Evolutionary conservation across 2,113 vertebrate genomes (phyloP).

Genomic region (Pseudorhombus dupliciocellatus): DNA sequence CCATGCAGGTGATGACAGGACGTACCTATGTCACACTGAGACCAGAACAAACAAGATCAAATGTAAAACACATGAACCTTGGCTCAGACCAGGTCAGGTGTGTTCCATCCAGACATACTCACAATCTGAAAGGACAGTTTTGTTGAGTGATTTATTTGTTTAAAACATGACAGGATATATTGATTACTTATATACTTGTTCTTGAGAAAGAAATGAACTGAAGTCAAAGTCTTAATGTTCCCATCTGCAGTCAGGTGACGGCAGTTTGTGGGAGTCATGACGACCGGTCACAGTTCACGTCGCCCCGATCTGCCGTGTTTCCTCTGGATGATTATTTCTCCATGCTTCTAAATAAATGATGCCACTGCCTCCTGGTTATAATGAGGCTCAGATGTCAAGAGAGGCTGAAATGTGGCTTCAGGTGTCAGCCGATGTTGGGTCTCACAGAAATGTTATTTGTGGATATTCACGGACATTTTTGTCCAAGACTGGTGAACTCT

Average conservation of each 20-base stretch:
- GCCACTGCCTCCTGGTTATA: neutral
- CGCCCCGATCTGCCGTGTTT: neutral
- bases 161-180: too few species aligned
- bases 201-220: neutral
- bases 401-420: conserved; percentile 23
- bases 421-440: neutral
- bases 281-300: neutral
- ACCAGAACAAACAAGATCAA: too few species aligned
- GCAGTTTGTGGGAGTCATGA: neutral
- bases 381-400: neutral
- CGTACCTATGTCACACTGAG: too few species aligned
- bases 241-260: neutral
- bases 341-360: conserved; percentile 14
- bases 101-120: too few species aligned
- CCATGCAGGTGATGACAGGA: too few species aligned
- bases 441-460: neutral
- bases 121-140: too few species aligned
- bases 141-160: neutral
- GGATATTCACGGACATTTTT: neutral
- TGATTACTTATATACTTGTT: too few species aligned
- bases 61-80: too few species aligned
- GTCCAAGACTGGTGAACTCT: neutral
- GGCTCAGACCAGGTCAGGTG: too few species aligned
- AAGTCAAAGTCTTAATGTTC: neutral
- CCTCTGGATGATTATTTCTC: neutral